These are phyloP conservation scores for Turnix velox DNA, from an alignment of 2,113 vertebrate species.

Conservation along the genomic window DNA sequence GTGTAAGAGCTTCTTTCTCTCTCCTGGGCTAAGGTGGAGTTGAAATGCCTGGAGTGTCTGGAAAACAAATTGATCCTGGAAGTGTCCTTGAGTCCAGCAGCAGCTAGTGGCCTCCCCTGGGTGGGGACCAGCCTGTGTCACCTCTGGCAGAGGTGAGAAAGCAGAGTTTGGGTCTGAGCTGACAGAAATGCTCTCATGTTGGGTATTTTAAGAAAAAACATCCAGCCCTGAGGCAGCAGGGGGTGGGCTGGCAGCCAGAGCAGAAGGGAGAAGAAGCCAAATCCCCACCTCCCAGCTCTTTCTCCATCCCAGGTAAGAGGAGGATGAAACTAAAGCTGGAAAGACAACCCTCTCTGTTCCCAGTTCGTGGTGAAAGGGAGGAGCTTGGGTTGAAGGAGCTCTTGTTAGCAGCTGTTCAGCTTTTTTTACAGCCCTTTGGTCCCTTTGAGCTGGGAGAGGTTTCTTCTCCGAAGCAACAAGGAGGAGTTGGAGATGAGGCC, in stretches of 20 bases:
- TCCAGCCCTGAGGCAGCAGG: background rate
- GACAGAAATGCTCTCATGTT: background rate
- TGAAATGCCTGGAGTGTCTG: background rate
- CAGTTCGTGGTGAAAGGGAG: too few species aligned
- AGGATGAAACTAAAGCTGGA: background rate
- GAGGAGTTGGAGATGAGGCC: conserved; percentile 76
- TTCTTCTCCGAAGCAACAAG: conserved; percentile 72
- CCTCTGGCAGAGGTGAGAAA: background rate
- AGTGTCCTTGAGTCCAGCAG: background rate
- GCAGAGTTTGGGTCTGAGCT: background rate
- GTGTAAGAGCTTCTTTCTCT: background rate
- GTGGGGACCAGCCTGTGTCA: background rate
- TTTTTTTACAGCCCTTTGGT: background rate
- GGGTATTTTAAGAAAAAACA: background rate
- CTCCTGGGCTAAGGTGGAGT: background rate
- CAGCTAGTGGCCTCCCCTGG: background rate
- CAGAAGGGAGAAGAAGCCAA: background rate
- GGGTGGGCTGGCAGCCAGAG: background rate
- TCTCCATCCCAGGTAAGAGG: background rate
- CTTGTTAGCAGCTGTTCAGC: background rate
- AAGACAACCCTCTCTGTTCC: background rate
- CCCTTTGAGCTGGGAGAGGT: background rate
- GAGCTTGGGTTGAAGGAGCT: background rate
- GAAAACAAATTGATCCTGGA: background rate
- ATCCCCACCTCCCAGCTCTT: background rate